Conservation (phyloP, 2,113 vertebrate species). For the Paradisaea rubra region DNA sequence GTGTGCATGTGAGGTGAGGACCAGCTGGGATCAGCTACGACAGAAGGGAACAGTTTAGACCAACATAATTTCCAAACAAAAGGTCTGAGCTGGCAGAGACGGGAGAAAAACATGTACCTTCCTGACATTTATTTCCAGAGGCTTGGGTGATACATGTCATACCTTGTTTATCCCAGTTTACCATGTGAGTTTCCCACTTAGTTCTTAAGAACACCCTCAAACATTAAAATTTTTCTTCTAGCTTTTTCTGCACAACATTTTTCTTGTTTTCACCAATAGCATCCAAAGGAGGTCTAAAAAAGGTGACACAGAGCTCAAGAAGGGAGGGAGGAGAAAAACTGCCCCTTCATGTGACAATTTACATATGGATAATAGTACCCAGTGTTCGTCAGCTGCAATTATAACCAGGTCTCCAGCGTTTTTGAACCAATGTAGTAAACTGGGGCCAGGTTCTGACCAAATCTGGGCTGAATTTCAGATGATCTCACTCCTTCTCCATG, state of each 20-base stretch:
- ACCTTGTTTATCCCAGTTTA: neutral
- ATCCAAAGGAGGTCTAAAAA: neutral
- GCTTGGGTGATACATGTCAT: neutral
- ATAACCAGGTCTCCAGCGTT: neutral
- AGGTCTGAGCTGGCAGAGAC: neutral
- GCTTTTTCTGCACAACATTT: neutral
- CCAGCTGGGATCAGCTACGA: neutral
- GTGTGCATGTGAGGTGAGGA: fast-evolving
- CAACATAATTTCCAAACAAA: neutral
- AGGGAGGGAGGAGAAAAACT: neutral
- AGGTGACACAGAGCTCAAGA: neutral
- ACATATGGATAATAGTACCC: neutral
- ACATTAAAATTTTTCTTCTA: neutral
- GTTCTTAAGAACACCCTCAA: neutral
- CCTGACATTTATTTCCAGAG: neutral
- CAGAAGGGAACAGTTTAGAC: neutral
- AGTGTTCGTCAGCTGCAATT: neutral
- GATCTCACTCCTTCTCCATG: neutral
- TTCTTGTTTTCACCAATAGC: fast-evolving
- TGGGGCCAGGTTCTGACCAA: neutral
- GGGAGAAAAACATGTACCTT: neutral
- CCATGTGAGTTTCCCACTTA: neutral
- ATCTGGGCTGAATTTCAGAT: neutral
- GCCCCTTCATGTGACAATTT: neutral
- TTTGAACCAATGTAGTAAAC: neutral